Evolutionary conservation across 2,113 vertebrate genomes (phyloP).

Genomic region (Carassius carassius): DNA sequence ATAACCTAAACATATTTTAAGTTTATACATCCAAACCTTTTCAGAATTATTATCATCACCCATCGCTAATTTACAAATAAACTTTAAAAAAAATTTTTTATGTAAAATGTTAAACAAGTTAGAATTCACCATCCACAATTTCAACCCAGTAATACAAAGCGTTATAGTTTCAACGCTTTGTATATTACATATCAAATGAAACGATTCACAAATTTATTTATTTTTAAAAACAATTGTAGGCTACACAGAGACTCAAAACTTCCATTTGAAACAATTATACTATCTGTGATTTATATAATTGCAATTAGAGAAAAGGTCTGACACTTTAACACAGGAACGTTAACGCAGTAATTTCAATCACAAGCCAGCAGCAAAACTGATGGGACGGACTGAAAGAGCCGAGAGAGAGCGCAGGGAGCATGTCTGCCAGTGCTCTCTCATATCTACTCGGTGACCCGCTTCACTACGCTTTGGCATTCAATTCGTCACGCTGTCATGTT

Average conservation of each 20-base stretch:
- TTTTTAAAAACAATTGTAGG: too few relatives aligned
- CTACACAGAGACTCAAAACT: not conserved
- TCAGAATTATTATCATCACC: too few relatives aligned
- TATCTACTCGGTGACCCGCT: conserved; percentile 5
- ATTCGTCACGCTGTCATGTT: conserved; percentile 80
- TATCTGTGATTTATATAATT: not conserved
- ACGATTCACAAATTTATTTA: not conserved
- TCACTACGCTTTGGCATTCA: not conserved
- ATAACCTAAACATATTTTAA: not conserved
- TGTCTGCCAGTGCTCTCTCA: conserved; percentile 22
- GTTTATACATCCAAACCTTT: not conserved
- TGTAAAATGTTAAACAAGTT: too few relatives aligned
- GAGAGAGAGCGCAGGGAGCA: conserved; percentile 40
- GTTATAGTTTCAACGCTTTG: not conserved
- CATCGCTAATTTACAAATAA: too few relatives aligned
- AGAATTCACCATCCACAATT: not conserved
- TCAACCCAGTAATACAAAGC: too few relatives aligned
- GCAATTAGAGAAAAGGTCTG: not conserved
- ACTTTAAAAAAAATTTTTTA: too few relatives aligned
- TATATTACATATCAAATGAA: too few relatives aligned
- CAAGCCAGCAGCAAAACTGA: too few relatives aligned
- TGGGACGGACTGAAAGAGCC: conserved; percentile 39
- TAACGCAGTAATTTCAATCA: too few relatives aligned
- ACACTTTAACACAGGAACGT: too few relatives aligned
- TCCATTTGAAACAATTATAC: not conserved